Evolutionary conservation across 2,113 vertebrate genomes (phyloP), one percentile per base, ranked within the genome.

Genomic region (Danionella cerebrum): DNA sequence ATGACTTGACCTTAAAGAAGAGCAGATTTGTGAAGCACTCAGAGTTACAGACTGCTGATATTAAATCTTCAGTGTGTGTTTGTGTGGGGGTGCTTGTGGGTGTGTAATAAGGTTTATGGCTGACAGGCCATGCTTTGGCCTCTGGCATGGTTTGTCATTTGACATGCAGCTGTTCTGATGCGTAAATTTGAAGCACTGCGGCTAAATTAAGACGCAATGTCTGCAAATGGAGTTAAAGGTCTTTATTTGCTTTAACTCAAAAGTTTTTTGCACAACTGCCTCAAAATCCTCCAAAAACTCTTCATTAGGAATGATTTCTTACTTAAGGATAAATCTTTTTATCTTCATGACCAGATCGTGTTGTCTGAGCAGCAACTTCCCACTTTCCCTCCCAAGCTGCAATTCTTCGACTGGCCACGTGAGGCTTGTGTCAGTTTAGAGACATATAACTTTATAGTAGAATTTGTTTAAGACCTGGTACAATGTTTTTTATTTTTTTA

Each of bases 151-250:
- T 69, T 65, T 48, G 57, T 36, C 48, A 45, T 25, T 41, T 51
- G 67, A 53, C 63, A 62, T 48, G 58, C 74, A 72, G 59, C 70
- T 76, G 69, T 65, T 52, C 51, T 52, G 13, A 41, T 54, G 25
- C 18, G 18, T 64, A 57, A 66, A 29, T 36, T 47, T 33, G 29
- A 16, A 27, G 6, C 45, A 62, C 48, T 57, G 19, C 25, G 16
- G 62, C 24, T 69, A 50, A 39, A 66, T 29, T 24, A 48, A 52
- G 44, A 59, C 27, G 27, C 31, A 41, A 19, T 19, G 57, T 19
- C 42, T 36, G 9, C 27, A 3, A 65, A 38, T 64, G 44, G 33
- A 18, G 36, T 35, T 57, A 14, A 19, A 24, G 10, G 1, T 22
- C 1, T 45, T 53, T 6, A 55, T 35, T 58, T 39, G n/a, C 19